Percentiles rank a stretch among this genome's conserved stretches.
Conservation (phyloP, 2,797 vertebrate genomes). For the Enteromius radiatus region DNA sequence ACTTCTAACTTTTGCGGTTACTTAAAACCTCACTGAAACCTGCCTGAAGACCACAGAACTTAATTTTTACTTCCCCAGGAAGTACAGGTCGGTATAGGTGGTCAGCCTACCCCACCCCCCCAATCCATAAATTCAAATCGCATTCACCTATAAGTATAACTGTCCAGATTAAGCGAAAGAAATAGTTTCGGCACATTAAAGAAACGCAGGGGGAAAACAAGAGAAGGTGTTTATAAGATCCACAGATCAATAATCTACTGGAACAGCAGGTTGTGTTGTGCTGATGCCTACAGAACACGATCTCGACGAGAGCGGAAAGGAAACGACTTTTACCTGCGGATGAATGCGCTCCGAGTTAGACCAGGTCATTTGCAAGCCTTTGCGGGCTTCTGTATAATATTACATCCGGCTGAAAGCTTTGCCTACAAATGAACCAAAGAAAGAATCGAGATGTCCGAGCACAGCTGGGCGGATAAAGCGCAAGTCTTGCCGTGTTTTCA, state of each 20-base stretch:
- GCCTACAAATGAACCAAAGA: conserved; percentile 53
- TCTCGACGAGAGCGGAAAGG: neutral
- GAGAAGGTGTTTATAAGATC: neutral
- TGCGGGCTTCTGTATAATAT: conserved; percentile 19
- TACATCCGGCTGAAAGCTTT: conserved; percentile 26
- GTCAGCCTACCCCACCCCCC: neutral
- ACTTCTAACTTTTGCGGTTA: neutral
- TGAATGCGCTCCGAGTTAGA: conserved; percentile 1
- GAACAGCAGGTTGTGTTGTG: conserved; percentile 13
- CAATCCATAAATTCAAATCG: neutral
- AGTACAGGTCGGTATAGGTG: neutral
- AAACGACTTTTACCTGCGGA: conserved; percentile 34
- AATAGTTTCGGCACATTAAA: neutral
- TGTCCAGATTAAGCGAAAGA: neutral
- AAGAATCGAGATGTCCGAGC: conserved; percentile 13
- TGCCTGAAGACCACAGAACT: neutral
- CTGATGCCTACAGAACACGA: conserved; percentile 43
- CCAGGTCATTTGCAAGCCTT: conserved; percentile 44
- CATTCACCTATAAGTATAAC: neutral
- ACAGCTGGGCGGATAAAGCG: conserved; percentile 18
- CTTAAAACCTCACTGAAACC: neutral
- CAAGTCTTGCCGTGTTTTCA: conserved; percentile 6
- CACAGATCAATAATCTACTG: conserved; percentile 32
- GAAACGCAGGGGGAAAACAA: neutral
- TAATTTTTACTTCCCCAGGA: neutral